Evolutionary conservation across 2,888 invertebrate species (phyloP).

Genomic region (Drosophila antonietae): DNA sequence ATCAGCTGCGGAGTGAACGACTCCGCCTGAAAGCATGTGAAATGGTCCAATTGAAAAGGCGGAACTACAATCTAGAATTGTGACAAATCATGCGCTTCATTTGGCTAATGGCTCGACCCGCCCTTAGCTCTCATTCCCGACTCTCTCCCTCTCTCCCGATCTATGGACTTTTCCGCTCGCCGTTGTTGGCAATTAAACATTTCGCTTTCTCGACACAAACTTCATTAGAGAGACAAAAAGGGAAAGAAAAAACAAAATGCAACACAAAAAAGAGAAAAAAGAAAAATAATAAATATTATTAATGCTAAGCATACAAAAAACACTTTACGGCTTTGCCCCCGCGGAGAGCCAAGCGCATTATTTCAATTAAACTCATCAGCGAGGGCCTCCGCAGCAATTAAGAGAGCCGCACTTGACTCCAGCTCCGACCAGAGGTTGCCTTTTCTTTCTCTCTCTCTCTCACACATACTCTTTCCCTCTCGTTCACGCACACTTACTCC

Average conservation of each 20-base stretch:
- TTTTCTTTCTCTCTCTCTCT: neutral
- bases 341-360: constrained; percentile 66
- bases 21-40: constrained; percentile 7
- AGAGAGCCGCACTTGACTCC: constrained; percentile 72
- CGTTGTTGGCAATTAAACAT: constrained; percentile 65
- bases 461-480: neutral
- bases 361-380: constrained; percentile 80
- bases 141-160: neutral
- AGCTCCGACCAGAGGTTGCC: constrained; percentile 5
- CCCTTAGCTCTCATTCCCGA: neutral
- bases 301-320: constrained; percentile 61
- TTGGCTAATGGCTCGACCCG: constrained; percentile 51
- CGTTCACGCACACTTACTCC: too few species aligned
- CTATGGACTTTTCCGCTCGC: constrained; percentile 22
- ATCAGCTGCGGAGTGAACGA: neutral
- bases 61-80: constrained; percentile 46
- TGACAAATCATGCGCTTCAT: constrained; percentile 75
- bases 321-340: constrained; percentile 55
- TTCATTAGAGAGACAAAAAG: constrained; percentile 58
- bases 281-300: constrained; percentile 65
- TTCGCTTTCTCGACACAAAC: constrained; percentile 57
- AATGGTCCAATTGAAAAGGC: constrained; percentile 44
- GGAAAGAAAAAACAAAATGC: constrained; percentile 2
- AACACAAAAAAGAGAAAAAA: neutral
- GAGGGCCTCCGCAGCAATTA: constrained; percentile 72